Conservation (phyloP, 2,888 invertebrate species). For the Sminthurides aquaticus region DNA sequence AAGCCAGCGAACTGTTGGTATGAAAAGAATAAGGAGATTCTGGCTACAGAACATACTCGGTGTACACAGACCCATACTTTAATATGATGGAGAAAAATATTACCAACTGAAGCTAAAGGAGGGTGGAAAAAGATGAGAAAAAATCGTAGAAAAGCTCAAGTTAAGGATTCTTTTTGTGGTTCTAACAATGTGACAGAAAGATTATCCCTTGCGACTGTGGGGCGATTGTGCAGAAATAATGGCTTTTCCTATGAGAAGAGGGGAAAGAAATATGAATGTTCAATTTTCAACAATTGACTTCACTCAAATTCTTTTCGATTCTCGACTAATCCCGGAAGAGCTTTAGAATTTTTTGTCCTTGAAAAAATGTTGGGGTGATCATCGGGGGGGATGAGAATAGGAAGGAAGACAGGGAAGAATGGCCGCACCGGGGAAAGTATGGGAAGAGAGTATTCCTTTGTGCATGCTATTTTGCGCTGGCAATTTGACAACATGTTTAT, state of each 20-base stretch:
- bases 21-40: too few relatives aligned
- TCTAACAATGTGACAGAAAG: not conserved
- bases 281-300: constrained; percentile 5
- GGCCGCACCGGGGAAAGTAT: too few relatives aligned
- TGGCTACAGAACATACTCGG: too few relatives aligned
- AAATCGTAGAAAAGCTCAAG: not conserved
- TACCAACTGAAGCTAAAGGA: too few relatives aligned
- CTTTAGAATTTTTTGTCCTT: not conserved
- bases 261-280: constrained; percentile 5
- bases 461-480: too few relatives aligned
- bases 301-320: not conserved
- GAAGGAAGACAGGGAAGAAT: too few relatives aligned
- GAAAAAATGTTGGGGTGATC: not conserved
- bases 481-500: constrained; percentile 3
- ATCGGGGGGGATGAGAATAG: too few relatives aligned
- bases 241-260: not conserved
- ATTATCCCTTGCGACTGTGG: not conserved
- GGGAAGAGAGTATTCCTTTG: too few relatives aligned
- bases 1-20: too few relatives aligned
- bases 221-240: constrained; percentile 4
- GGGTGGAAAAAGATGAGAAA: too few relatives aligned
- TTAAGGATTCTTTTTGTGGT: not conserved
- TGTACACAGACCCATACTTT: too few relatives aligned
- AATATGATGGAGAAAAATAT: too few relatives aligned
- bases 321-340: constrained; percentile 2